Base-by-base conservation (phyloP, 2,113 vertebrate species). In the Pongo pygmaeus region DNA sequence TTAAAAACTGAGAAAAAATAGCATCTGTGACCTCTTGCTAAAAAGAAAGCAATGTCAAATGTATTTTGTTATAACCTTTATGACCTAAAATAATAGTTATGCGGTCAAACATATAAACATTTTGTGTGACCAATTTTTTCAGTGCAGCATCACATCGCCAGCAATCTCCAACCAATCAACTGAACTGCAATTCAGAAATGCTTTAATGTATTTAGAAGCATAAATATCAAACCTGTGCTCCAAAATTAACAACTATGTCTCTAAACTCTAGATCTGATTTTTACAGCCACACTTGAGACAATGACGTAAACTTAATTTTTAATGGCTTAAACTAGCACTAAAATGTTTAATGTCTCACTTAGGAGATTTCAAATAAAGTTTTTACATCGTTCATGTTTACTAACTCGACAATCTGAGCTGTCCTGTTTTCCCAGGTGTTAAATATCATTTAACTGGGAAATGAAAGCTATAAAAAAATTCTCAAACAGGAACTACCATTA, bases 381-480 rank as follows among this genome's bases (percentile, higher is more conserved):
- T 96, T 95, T 90, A 86, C 35, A 89, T 81, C 84, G 52, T 94
- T 96, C 38, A 38, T 57, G 32, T 91, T 89, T 89, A 89, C 57
- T 96, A 80, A 91, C 38, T 16, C 75, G 75, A 79, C 67, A 61
- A 80, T 75, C 32, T 48, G 40, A 93, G 30, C 11, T 91, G 17
- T 81, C 59, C 61, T 78, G 38, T 92, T 89, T 87, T 30, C 61
- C 61, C 72, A 93, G 4, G 27, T 97, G 35, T 89, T 93, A 79
- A 40, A 38, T 18, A 64, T 35, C 46, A 67, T 46, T 78, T 83
- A 86, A 86, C 7, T 90, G 55, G 61, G 57, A 95, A 96, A 22
- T 80, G 7, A 97, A 11, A 93, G n/a, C 75, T 93, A 23, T 67
- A 48, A 75, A 55, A 85, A 78, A 72, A 64, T 30, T 40, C 59